phyloP scores from a whole-genome alignment of 2,888 invertebrate genomes.

The Arrhopalites spinosus region DNA sequence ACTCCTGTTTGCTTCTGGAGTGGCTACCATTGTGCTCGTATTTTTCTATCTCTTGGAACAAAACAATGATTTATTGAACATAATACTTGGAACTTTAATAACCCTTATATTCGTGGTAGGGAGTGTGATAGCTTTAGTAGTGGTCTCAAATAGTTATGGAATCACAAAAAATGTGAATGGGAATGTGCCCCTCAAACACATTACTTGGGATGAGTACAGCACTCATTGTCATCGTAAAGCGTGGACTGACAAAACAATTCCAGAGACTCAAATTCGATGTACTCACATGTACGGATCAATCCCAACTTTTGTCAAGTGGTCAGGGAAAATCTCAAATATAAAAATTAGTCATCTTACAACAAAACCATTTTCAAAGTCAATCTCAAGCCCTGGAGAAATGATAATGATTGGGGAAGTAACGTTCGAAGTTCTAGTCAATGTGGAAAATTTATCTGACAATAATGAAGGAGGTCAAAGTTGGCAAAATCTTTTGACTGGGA shows the following conservation, averaged over 20 bases:
- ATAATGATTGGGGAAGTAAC: not conserved
- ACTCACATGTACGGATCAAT: conserved; percentile 36
- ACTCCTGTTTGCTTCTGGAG: not conserved
- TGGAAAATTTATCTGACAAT: not conserved
- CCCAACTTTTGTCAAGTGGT: conserved; percentile 46
- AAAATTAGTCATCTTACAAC: conserved; percentile 33
- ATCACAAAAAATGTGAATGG: not conserved
- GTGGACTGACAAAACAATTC: conserved; percentile 45
- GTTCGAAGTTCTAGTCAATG: conserved; percentile 35
- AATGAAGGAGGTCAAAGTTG: conserved; percentile 19
- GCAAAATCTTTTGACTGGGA: conserved; percentile 15
- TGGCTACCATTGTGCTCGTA: not conserved
- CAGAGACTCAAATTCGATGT: conserved; percentile 51
- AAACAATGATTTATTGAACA: not conserved
- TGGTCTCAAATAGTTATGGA: not conserved
- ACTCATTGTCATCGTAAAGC: conserved; percentile 50
- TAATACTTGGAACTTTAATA: not conserved
- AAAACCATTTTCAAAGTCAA: not conserved
- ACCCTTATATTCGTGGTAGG: not conserved
- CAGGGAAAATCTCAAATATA: conserved; percentile 45
- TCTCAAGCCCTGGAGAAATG: not conserved
- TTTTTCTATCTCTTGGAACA: conserved; percentile 7
- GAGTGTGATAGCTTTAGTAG: not conserved
- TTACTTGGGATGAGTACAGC: conserved; percentile 52
- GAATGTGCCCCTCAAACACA: not conserved